These are phyloP conservation scores for Ryuthela nishihirai DNA, from an alignment of 2,888 invertebrate species.

Conservation along the genomic window DNA sequence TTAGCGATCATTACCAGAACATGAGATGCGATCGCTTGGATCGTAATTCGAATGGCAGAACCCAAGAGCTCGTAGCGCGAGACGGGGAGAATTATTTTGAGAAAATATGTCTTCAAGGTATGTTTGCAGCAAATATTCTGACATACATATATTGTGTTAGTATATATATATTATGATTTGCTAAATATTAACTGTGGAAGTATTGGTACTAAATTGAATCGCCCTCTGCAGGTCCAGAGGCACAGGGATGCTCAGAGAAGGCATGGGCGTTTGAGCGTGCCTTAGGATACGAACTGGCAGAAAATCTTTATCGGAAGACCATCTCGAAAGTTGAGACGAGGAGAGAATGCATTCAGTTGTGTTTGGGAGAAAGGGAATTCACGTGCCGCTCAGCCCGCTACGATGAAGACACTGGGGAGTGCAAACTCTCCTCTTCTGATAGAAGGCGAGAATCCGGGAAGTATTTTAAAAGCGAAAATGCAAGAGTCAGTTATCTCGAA, in stretches of 20 bases:
- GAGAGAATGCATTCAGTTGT: slow-evolving; percentile 55
- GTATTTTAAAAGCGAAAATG: slow-evolving; percentile 36
- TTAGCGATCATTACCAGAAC: slow-evolving; percentile 52
- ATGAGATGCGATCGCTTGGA: slow-evolving; percentile 53
- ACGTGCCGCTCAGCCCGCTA: slow-evolving; percentile 57
- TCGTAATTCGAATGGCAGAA: slow-evolving; percentile 52
- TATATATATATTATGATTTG: no score
- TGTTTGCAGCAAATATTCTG: slow-evolving; percentile 40
- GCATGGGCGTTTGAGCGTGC: slow-evolving; percentile 57
- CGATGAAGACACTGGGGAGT: slow-evolving; percentile 53
- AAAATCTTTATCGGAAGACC: slow-evolving; percentile 53
- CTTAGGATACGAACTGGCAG: slow-evolving; percentile 53
- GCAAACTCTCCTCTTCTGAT: slow-evolving; percentile 54
- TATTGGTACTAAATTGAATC: not conserved
- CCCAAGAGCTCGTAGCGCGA: slow-evolving; percentile 49
- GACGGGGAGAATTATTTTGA: slow-evolving; percentile 54
- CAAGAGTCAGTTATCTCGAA: slow-evolving; percentile 56
- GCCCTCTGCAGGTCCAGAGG: slow-evolving; percentile 31
- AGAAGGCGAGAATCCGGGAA: slow-evolving; percentile 51
- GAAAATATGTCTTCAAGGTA: slow-evolving; percentile 53
- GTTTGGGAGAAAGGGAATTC: slow-evolving; percentile 52
- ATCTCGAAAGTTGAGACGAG: slow-evolving; percentile 52
- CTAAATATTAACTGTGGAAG: no score
- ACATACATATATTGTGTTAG: no score
- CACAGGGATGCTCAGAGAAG: slow-evolving; percentile 48